Evolutionary conservation across 2,113 vertebrate species (phyloP).

Genomic region (Cepphus grylle): DNA sequence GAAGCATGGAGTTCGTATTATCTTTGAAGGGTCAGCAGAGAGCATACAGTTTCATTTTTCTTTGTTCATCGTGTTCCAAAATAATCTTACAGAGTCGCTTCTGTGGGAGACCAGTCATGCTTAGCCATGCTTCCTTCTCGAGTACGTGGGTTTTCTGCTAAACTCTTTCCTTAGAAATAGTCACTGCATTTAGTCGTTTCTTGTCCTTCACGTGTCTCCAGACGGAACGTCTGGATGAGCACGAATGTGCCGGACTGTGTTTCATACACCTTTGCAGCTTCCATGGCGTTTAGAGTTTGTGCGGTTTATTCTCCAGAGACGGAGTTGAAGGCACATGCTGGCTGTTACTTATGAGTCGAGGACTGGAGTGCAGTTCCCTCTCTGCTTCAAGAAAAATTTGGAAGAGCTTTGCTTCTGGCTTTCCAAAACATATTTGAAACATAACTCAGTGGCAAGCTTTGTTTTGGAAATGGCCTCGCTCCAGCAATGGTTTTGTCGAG

Average conservation of each 20-base stretch:
- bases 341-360: neutral
- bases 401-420: constrained; percentile 23
- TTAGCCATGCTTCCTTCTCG: neutral
- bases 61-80: neutral
- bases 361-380: neutral
- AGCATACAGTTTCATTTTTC: neutral
- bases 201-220: neutral
- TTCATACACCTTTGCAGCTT: neutral
- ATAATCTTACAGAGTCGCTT: neutral
- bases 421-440: constrained; percentile 48
- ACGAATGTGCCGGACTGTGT: neutral
- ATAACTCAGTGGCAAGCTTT: constrained; percentile 57
- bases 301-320: neutral
- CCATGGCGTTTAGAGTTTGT: rapidly evolving
- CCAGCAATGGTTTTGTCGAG: constrained; percentile 19
- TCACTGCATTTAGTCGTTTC: neutral
- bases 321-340: neutral
- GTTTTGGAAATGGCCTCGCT: constrained; percentile 27
- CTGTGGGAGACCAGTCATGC: neutral
- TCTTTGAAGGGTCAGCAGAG: constrained; percentile 9
- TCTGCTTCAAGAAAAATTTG: constrained; percentile 8
- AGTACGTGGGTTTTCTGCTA: neutral
- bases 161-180: neutral
- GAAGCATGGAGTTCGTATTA: neutral
- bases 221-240: neutral